Evolutionary conservation across 1,140 invertebrate genomes (phyloP).

Genomic region (Physella acuta): DNA sequence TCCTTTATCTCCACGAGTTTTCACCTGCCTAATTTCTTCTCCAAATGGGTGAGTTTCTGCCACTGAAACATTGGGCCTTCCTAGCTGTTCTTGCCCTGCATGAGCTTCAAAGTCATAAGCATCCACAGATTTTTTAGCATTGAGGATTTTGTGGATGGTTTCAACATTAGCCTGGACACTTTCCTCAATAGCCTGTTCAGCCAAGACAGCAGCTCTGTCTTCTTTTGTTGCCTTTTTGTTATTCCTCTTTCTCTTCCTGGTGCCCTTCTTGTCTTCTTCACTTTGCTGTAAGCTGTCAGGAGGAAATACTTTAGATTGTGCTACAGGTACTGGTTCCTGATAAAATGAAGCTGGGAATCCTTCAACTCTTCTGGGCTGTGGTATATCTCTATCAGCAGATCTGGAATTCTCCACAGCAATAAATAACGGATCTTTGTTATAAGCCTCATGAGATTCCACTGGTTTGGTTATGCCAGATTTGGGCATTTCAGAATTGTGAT

Average conservation of each 20-base stretch:
- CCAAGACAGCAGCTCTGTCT: slow-evolving; percentile 10
- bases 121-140: slow-evolving; percentile 29
- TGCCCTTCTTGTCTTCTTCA: slow-evolving; percentile 20
- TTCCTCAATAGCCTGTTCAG: slow-evolving; percentile 21
- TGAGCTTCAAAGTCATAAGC: slow-evolving; percentile 36
- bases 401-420: not conserved
- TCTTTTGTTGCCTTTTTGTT: slow-evolving; percentile 20
- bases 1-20: not conserved
- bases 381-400: not conserved
- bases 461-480: not conserved
- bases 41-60: not conserved
- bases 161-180: slow-evolving; percentile 22
- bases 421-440: slow-evolving; percentile 12
- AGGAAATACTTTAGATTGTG: not conserved
- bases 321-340: slow-evolving; percentile 11
- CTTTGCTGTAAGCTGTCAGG: slow-evolving; percentile 7
- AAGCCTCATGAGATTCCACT: not conserved
- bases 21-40: not conserved
- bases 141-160: slow-evolving; percentile 19
- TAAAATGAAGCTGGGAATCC: slow-evolving; percentile 24
- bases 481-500: not conserved
- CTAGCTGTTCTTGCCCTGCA: slow-evolving; percentile 24
- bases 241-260: slow-evolving; percentile 9
- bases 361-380: slow-evolving; percentile 3
- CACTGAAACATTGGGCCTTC: not conserved